These are phyloP conservation scores for Pluvianellus socialis DNA, from an alignment of 2,113 vertebrate genomes.

Conservation along the genomic window DNA sequence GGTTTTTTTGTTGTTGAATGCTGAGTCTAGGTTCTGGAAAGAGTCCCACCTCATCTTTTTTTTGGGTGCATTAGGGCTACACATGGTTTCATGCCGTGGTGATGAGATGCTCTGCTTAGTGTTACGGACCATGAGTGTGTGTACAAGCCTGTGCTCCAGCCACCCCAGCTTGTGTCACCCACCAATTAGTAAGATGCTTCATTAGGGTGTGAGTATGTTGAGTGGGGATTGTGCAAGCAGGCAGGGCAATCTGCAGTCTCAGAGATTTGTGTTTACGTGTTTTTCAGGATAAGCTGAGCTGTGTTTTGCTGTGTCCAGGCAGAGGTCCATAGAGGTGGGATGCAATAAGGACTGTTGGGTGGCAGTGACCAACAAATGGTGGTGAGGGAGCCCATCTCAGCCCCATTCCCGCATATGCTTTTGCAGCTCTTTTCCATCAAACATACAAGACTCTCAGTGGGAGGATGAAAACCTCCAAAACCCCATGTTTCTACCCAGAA, in stretches of 20 bases:
- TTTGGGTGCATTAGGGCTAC: not conserved
- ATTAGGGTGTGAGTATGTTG: not conserved
- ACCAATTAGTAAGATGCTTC: not conserved
- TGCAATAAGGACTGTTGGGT: not conserved
- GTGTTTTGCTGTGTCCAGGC: not conserved
- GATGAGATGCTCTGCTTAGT: not conserved
- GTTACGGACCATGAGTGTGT: fast-evolving
- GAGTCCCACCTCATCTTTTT: not conserved
- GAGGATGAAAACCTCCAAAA: not conserved
- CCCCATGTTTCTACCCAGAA: not conserved
- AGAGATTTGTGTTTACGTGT: not conserved
- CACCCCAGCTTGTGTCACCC: not conserved
- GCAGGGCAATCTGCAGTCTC: not conserved
- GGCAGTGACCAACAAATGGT: not conserved
- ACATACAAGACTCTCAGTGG: not conserved
- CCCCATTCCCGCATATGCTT: not conserved
- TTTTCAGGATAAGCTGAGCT: not conserved
- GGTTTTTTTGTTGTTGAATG: not conserved
- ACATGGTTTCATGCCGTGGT: fast-evolving
- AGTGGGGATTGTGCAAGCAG: not conserved
- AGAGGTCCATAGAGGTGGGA: fast-evolving
- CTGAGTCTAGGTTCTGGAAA: not conserved
- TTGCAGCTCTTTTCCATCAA: not conserved
- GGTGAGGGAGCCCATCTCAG: not conserved
- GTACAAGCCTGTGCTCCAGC: not conserved